Evolutionary conservation across 1,140 invertebrate species (phyloP).

Genomic region (Hylaeus volcanicus): DNA sequence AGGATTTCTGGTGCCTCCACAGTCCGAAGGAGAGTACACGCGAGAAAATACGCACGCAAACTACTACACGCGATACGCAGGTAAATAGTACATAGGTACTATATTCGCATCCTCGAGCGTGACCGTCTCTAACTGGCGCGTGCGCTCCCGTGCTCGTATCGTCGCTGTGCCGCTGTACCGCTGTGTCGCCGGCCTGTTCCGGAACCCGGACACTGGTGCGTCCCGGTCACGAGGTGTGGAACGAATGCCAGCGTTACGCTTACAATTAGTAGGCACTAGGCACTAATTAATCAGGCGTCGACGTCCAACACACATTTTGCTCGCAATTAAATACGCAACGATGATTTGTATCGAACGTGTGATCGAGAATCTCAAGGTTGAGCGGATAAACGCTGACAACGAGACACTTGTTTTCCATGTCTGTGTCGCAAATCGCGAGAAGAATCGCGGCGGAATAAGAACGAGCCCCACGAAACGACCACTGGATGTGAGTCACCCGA

Average conservation of each 20-base stretch:
- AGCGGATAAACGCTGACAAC: constrained; percentile 51
- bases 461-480: constrained; percentile 39
- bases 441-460: background rate
- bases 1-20: too few species aligned
- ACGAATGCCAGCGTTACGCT: constrained; percentile 66
- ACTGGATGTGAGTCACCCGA: constrained; percentile 59
- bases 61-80: background rate
- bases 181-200: constrained; percentile 44
- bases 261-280: too few species aligned
- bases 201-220: constrained; percentile 56
- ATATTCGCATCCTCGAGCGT: background rate
- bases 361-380: constrained; percentile 58
- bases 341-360: constrained; percentile 1
- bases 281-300: too few species aligned
- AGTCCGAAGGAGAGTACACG: background rate
- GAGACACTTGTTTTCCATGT: constrained; percentile 48
- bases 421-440: constrained; percentile 22
- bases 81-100: too few species aligned
- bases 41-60: constrained; percentile 25
- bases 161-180: too few species aligned
- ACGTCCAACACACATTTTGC: too few species aligned
- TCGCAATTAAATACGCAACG: too few species aligned
- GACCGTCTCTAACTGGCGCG: constrained; percentile 52
- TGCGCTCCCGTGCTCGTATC: constrained; percentile 29
- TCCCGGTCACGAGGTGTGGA: constrained; percentile 52